Evolutionary conservation across 2,888 invertebrate genomes (phyloP).

Genomic region (Venustoraphidia nigricollis): DNA sequence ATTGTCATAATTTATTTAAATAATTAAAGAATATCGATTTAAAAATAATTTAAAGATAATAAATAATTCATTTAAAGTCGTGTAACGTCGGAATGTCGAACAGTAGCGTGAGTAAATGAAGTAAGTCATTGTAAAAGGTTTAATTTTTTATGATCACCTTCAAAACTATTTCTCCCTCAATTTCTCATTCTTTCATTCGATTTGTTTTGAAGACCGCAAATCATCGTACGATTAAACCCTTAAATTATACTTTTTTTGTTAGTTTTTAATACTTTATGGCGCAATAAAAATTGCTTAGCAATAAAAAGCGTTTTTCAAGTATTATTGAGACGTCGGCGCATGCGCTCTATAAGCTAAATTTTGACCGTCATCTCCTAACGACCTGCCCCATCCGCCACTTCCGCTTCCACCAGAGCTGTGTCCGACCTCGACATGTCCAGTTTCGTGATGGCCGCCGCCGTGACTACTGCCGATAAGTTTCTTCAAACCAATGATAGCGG

Average conservation of each 20-base stretch:
- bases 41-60: constrained; percentile 18
- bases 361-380: constrained; percentile 32
- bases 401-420: constrained; percentile 48
- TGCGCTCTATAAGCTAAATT: constrained; percentile 41
- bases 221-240: too few species aligned
- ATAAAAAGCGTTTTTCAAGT: background rate
- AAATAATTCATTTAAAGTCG: constrained; percentile 16
- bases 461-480: constrained; percentile 56
- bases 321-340: constrained; percentile 19
- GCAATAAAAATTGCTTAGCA: background rate
- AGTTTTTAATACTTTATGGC: too few species aligned
- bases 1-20: constrained; percentile 7
- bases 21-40: constrained; percentile 8
- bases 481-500: constrained; percentile 73
- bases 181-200: too few species aligned
- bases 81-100: too few species aligned
- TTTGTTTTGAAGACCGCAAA: too few species aligned
- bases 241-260: too few species aligned
- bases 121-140: too few species aligned
- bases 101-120: too few species aligned
- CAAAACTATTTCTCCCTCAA: too few species aligned
- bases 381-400: constrained; percentile 58
- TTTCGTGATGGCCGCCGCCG: constrained; percentile 38
- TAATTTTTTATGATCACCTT: too few species aligned
- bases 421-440: constrained; percentile 50